Base-by-base conservation (phyloP, 2,113 vertebrate genomes). In the Macrotus californicus region DNA sequence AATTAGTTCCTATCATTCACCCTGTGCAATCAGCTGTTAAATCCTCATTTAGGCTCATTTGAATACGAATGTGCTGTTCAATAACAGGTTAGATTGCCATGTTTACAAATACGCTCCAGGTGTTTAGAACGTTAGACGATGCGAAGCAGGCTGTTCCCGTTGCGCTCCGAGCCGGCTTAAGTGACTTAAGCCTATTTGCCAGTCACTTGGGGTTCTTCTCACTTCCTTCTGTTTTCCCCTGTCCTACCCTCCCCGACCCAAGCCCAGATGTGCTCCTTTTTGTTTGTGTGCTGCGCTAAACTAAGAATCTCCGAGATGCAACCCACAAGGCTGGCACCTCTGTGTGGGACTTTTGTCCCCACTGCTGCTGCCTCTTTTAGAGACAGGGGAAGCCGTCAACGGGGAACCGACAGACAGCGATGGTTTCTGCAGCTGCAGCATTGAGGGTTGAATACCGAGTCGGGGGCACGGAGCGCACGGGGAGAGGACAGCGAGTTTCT, bases 71-170 rank as follows among this genome's bases (percentile, higher is more conserved):
- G 98, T 93, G 96, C 97, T 3, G 97, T 96, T 97, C 97, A 3
- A 96, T 96, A 95, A 98, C 98, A 97, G 95, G 98, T 96, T 97
- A 96, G 98, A 98, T 98, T 98, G 98, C 98, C 98, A 98, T 98
- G 98, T 98, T 98, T 98, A 98, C 98, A 98, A 98, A 98, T 98
- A 98, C 94, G 97, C 97, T 97, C 96, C 98, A 98, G 98, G 98
- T 98, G 98, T 98, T 98, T 98, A 97, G 98, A 98, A 98, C 98
- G 98, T 93, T 96, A 97, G 98, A 97, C 94, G 98, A 97, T 96
- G 96, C 97, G 94, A 97, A 98, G 97, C 97, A 97, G 97, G 96
- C 98, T 97, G 98, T 96, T 97, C 96, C 96, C 6, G 54, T 8
- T 98, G 97, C 96, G 89, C 83, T 1, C 83, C 93, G 96, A 96